phyloP scores from a whole-genome alignment of 1,140 invertebrate species.

The Bombus waltoni region DNA sequence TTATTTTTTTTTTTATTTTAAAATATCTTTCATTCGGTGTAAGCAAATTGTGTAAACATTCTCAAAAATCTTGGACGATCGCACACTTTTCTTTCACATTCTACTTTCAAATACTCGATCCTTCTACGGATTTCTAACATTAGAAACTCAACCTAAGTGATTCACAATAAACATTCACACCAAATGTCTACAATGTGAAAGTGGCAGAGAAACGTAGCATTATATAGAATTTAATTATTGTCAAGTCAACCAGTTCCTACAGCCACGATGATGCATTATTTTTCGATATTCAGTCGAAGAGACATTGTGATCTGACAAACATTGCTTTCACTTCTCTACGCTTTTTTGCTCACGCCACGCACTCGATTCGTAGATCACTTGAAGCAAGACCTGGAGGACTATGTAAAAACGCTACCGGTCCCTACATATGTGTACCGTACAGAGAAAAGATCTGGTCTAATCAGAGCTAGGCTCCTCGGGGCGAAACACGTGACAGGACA shows the following conservation, averaged over 20 bases:
- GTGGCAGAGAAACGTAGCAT: background rate
- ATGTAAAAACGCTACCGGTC: slow-evolving; percentile 93
- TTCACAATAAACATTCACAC: background rate
- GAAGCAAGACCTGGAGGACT: slow-evolving; percentile 94
- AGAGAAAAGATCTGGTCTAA: slow-evolving; percentile 95
- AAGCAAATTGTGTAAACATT: background rate
- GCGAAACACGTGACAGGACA: slow-evolving; percentile 96
- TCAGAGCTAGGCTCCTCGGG: slow-evolving; percentile 95
- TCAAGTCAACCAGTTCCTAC: background rate
- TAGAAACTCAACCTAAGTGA: background rate
- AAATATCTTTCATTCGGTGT: background rate
- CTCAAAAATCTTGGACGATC: background rate
- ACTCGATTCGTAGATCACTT: slow-evolving; percentile 87
- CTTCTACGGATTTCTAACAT: background rate
- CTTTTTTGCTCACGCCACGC: background rate
- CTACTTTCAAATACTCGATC: background rate
- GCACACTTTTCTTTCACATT: background rate
- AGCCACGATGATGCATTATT: background rate
- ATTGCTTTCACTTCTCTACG: background rate
- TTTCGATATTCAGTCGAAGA: background rate
- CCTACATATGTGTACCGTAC: slow-evolving; percentile 93
- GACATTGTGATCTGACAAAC: background rate
- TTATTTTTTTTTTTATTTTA: background rate
- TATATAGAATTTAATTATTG: background rate
- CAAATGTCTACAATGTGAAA: background rate